Base-by-base conservation (phyloP, 2,888 invertebrate genomes). In the Phaedon cochleariae region DNA sequence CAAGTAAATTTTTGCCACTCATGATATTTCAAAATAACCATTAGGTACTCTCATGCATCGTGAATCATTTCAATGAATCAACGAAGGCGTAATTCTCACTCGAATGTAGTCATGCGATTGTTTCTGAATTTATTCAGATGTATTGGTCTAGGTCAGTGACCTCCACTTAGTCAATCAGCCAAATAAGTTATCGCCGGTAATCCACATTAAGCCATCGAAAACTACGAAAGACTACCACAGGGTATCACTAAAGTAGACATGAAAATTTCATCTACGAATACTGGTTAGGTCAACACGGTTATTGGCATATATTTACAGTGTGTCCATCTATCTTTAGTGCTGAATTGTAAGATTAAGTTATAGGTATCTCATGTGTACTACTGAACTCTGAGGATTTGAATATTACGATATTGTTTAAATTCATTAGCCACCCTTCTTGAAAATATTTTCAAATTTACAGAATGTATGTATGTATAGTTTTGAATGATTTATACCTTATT, bases 141-240 rank as follows among this genome's bases (percentile, higher is more conserved):
- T 76, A 78, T 78, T 77, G 73, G 71, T 72, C 73, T 78, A 79
- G 78, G 79, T 78, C 79, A 77, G 77, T 74, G 76, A 78, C 76
- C 78, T 68, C 68, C 67, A 69, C 58, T 67, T 15, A 59, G 72
- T 74, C 76, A 75, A 74, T 77, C 70, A 69, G 67, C 77, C 77
- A 73, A 79, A 79, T 78, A 68, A 78, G 77, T 77, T 63, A 67
- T 71, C 66, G 72, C 63, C 70, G 62, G 3, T 64, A 64, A 61
- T 57, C 31, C 52, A 54, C 51, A 55, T 59, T 54, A 66, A 31
- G 54, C 49, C 61, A 58, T 64, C 67, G 61, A 65, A 67, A 70
- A 67, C 53, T 62, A 48, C 31, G 57, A 58, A 34, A 65, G 65
- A 18, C 41, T 37, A 63, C 37, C 37, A 49, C 58, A 45, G 60